Base-by-base conservation (phyloP, 2,113 vertebrate species). In the Maccullochella peelii region DNA sequence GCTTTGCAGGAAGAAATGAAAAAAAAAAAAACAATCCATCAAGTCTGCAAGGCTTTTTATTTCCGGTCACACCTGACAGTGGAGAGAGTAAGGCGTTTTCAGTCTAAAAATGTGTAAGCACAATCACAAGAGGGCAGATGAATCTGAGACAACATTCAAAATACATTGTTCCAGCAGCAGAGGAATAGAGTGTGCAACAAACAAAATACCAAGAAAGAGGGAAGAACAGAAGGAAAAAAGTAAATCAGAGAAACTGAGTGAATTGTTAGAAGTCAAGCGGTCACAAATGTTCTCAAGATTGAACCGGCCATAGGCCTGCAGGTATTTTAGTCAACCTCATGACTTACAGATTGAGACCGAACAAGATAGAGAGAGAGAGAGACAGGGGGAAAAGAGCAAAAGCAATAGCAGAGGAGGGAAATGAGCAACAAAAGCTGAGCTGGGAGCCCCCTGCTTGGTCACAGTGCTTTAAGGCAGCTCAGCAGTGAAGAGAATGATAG, bases 391-490 rank as follows among this genome's bases (percentile, higher is more conserved):
- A 73, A 82, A 80, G 57, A 63, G 47, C 38, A 58, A 79, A 84
- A 83, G 69, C 54, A 83, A 70, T 40, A 71, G 57, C 75, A 70
- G 78, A 77, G 72, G 69, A 57, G 73, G 61, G 69, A 92, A 86
- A 88, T 73, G 84, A 83, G 81, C 86, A 76, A 89, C 59, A 87
- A 89, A 91, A 91, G 91, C 88, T 90, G 82, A 90, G 82, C 74
- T 80, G 63, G 71, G 73, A 85, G 84, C 92, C 89, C 91, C 90
- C 91, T 87, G 83, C 89, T 65, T 93, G 85, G 89, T 79, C 91
- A 82, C 84, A 75, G 66, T 30, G 88, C 91, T 93, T 59, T 73
- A 72, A 90, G 91, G 93, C 90, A 88, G 82, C 87, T 89, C 83
- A 58, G 83, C 80, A 47, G 84, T 69, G 66, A 81, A 76, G 75